phyloP scores from a whole-genome alignment of 2,888 invertebrate species.

The Lucinisca nassula region DNA sequence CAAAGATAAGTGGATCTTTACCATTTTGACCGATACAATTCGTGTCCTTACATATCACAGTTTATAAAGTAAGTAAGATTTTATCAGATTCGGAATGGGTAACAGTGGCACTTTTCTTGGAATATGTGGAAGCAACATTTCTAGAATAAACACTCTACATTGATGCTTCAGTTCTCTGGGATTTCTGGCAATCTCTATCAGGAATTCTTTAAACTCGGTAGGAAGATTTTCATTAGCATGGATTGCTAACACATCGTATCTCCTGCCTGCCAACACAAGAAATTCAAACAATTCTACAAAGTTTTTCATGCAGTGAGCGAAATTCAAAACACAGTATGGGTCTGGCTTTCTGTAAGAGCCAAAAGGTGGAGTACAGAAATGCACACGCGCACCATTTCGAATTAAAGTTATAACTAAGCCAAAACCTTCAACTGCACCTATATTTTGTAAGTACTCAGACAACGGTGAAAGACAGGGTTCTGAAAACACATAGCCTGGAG shows the following conservation, averaged over 20 bases:
- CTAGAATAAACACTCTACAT: constrained; percentile 67
- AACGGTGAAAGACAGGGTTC: constrained; percentile 93
- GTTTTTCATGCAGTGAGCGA: constrained; percentile 91
- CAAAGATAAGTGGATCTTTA: too few relatives aligned
- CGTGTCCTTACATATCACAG: too few relatives aligned
- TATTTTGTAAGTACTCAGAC: constrained; percentile 93
- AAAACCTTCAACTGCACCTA: constrained; percentile 90
- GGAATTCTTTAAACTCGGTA: constrained; percentile 91
- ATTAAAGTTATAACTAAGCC: constrained; percentile 92
- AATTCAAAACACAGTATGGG: constrained; percentile 94
- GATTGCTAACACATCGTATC: constrained; percentile 94
- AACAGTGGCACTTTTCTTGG: constrained; percentile 70
- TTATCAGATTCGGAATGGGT: constrained; percentile 78
- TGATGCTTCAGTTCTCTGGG: constrained; percentile 78
- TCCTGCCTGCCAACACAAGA: constrained; percentile 93
- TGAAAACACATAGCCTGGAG: constrained; percentile 88
- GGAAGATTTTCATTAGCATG: constrained; percentile 92
- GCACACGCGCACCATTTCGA: constrained; percentile 91
- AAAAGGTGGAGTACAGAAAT: constrained; percentile 89
- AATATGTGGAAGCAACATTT: constrained; percentile 58
- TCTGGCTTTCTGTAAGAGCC: constrained; percentile 88
- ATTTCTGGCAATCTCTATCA: constrained; percentile 89
- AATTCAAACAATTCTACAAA: constrained; percentile 90
- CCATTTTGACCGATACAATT: too few relatives aligned
- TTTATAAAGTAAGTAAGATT: constrained; percentile 77